These are phyloP conservation scores for Hypotaenidia okinawae DNA, from an alignment of 2,797 vertebrate species.

Conservation along the genomic window DNA sequence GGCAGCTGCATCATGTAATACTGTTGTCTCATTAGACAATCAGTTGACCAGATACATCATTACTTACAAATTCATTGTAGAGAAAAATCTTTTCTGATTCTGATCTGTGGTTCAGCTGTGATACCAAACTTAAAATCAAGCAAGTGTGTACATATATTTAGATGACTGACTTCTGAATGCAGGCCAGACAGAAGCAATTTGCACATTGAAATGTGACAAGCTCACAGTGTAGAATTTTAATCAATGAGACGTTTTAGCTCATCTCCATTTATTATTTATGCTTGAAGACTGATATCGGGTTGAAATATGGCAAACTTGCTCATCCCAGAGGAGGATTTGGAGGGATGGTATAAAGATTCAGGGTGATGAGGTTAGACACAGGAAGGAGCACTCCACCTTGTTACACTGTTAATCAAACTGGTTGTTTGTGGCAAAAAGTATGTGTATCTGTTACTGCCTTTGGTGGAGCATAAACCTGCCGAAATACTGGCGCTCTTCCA, in stretches of 20 bases:
- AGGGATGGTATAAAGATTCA: neutral
- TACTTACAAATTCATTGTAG: neutral
- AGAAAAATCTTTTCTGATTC: conserved; percentile 6
- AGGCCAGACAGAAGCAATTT: conserved; percentile 66
- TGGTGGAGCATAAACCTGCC: neutral
- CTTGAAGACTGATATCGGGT: conserved; percentile 37
- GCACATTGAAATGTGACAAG: conserved; percentile 60
- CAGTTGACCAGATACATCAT: conserved; percentile 37
- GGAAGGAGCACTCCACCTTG: neutral
- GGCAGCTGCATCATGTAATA: neutral
- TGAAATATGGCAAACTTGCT: conserved; percentile 29
- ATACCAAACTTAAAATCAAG: conserved; percentile 42
- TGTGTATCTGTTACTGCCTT: neutral
- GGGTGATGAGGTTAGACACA: neutral
- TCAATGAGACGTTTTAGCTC: conserved; percentile 62
- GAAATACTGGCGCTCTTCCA: neutral
- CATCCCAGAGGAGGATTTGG: conserved; percentile 10
- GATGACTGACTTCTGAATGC: conserved; percentile 56
- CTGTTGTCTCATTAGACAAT: neutral
- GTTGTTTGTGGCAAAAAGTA: neutral
- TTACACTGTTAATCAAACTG: neutral
- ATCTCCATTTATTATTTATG: conserved; percentile 66
- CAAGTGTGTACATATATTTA: conserved; percentile 20
- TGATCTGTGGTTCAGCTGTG: conserved; percentile 26
- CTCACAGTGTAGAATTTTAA: conserved; percentile 61